Evolutionary conservation across 1,140 invertebrate genomes (phyloP), one percentile per base, ranked within the genome.

Genomic region (Drosophila lacertosa): DNA sequence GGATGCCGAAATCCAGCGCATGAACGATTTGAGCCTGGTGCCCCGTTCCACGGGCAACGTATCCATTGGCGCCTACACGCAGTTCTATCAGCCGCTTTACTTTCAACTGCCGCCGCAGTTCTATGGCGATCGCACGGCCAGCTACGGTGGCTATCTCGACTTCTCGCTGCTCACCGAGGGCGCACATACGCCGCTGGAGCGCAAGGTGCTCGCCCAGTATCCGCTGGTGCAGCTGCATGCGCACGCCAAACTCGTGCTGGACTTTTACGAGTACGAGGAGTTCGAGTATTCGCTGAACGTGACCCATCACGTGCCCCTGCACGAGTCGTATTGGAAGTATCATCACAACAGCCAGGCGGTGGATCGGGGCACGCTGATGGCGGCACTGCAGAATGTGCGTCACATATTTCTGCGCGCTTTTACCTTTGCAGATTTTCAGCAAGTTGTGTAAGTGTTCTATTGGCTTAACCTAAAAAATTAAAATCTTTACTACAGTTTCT

Each of bases 101-200:
- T 98, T 97, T 94, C 94, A 95, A 72, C 91, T 99, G 4, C 97
- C 97, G 0, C 92, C 94, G 1, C 93, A 95, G 39, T 98, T 99
- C 91, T 93, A 96, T 2, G 97, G 97, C 2, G 98, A 99, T 92
- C 93, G 97, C 92, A 95, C 97, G 0, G 92, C 95, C 32, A 99
- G 98, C 0, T 99, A 99, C 90, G 98, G 98, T 69, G 98, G 98
- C 4, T 95, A 95, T 68, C 91, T 99, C 2, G 93, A 95, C 58
- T 99, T 98, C 90, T 93, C 94, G 10, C 94, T 96, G 0, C 92
- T 94, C 33, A 95, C 95, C 22, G 94, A 94, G 45, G 95, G 94
- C 7, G 51, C 92, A 81, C 93, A 94, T 35, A 93, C 93, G 37
- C 93, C 92, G n/a, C 91, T 95, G 2, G 91, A 93, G 11, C 81